A percentile compares a stretch with the other conserved stretches of the same genome.
Conservation (phyloP, 2,113 vertebrate genomes). For the Sterna hirundo region DNA sequence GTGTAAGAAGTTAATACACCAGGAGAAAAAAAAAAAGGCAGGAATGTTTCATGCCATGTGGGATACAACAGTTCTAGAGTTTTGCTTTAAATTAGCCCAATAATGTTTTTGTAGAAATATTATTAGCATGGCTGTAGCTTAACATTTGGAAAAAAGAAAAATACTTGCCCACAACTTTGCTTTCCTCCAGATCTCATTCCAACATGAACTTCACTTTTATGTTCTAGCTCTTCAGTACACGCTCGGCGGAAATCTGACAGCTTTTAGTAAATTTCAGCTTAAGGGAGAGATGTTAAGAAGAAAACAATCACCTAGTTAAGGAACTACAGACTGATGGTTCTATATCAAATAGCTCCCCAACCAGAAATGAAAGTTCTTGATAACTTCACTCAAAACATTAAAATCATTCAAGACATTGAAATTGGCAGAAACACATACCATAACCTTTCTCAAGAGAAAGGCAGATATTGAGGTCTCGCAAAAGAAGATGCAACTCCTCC, state of each 20-base stretch:
- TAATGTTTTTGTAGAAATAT: conserved; percentile 20
- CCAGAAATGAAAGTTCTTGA: background rate
- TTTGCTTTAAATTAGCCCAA: conserved; percentile 38
- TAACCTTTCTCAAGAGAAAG: background rate
- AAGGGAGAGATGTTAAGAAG: background rate
- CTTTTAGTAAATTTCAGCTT: background rate
- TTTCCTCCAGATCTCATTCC: background rate
- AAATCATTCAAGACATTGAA: background rate
- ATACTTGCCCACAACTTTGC: background rate
- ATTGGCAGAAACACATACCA: background rate
- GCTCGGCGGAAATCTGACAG: background rate
- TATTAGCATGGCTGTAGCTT: background rate
- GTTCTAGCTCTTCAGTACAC: background rate
- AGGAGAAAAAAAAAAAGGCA: background rate
- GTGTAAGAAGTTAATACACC: conserved; percentile 40
- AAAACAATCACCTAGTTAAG: background rate
- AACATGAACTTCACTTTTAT: background rate
- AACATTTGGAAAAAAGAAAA: conserved; percentile 10
- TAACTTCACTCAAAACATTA: background rate
- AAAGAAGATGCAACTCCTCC: background rate
- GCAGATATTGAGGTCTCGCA: background rate
- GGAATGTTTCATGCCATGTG: conserved; percentile 29
- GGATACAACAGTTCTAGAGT: conserved; percentile 7
- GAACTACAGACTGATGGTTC: background rate
- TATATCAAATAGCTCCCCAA: background rate